These are phyloP conservation scores for Charina bottae DNA, from an alignment of 2,113 vertebrate species.

Conservation along the genomic window DNA sequence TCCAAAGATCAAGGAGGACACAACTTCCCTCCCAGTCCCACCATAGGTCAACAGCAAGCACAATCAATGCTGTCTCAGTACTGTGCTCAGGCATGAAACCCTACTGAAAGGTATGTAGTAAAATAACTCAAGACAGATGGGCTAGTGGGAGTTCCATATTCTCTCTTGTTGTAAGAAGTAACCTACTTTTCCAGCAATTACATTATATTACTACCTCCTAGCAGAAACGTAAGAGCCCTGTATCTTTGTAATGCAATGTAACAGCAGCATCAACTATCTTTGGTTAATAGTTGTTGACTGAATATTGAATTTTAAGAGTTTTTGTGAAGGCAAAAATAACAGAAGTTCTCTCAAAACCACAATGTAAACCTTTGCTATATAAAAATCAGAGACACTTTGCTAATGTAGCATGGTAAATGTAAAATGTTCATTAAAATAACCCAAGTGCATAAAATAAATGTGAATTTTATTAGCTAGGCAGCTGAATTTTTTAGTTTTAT, in stretches of 20 bases:
- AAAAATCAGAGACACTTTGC: constrained; percentile 70
- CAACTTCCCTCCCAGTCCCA: not conserved
- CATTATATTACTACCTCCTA: not conserved
- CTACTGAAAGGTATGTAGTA: not conserved
- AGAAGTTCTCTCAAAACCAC: not conserved
- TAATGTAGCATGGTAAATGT: constrained; percentile 71
- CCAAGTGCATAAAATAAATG: constrained; percentile 51
- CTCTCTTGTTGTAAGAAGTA: not conserved
- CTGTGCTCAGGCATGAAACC: not conserved
- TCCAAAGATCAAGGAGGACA: not conserved
- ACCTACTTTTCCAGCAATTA: not conserved
- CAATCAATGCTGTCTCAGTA: not conserved
- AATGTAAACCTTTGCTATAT: constrained; percentile 50
- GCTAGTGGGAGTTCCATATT: not conserved
- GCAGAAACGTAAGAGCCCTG: not conserved
- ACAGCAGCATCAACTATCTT: not conserved
- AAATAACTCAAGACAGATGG: not conserved
- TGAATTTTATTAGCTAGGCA: constrained; percentile 59
- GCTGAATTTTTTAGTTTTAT: constrained; percentile 64
- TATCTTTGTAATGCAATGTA: not conserved
- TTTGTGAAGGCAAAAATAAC: not conserved
- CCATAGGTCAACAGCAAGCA: not conserved
- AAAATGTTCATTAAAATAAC: constrained; percentile 67
- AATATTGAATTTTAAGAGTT: not conserved
- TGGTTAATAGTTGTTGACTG: not conserved